A percentile compares a stretch with the other conserved stretches of the same genome.
Conservation (phyloP, 64 coral and sea anemone species). For the Exaiptasia diaphana region DNA sequence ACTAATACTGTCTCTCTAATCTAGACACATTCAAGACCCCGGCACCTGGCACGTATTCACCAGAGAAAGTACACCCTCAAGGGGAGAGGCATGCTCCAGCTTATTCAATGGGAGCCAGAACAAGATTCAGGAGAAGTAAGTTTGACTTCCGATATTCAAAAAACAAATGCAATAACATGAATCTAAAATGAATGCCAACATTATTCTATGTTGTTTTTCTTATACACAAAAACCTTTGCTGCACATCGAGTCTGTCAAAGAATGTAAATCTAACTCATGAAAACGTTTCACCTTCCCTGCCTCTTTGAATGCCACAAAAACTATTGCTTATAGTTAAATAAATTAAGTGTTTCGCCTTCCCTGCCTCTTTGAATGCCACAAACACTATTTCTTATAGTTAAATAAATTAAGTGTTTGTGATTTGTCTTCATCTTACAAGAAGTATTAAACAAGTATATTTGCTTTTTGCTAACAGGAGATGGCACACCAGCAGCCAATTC, state of each 20-base stretch:
- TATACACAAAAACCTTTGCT: no score
- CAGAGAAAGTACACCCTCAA: constrained; percentile 95
- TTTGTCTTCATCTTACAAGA: neutral
- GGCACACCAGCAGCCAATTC: constrained; percentile 82
- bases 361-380: no score
- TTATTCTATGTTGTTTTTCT: neutral
- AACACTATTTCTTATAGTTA: neutral
- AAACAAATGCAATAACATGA: no score
- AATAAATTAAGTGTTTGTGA: neutral
- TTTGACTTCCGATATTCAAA: neutral
- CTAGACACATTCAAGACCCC: constrained; percentile 95
- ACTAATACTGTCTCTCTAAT: neutral
- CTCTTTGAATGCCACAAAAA: no score
- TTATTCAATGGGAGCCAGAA: constrained; percentile 83
- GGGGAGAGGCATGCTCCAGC: constrained; percentile 92
- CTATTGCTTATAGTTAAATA: no score
- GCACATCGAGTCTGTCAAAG: no score
- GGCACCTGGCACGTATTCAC: constrained; percentile 90
- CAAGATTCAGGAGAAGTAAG: constrained; percentile 98
- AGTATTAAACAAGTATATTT: neutral
- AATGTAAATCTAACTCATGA: no score
- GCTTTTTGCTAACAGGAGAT: constrained; percentile 62
- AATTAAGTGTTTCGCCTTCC: no score
- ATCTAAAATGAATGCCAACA: neutral
- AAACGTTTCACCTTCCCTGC: no score